These are phyloP conservation scores for Sparidentex hasta DNA, from an alignment of 2,797 vertebrate genomes.

Conservation along the genomic window DNA sequence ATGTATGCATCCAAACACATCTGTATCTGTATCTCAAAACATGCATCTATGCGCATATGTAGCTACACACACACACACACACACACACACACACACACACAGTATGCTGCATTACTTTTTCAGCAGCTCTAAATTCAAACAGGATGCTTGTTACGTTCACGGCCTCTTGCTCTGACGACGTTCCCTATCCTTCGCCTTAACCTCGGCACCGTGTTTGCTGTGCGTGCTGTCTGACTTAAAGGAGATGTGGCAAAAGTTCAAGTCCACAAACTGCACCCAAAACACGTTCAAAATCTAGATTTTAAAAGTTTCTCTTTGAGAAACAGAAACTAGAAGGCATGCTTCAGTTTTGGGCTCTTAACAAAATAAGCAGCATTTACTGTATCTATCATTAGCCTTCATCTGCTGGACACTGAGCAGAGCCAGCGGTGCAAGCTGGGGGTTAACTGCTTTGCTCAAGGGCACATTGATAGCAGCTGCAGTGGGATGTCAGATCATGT, in stretches of 20 bases:
- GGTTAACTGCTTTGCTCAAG: constrained; percentile 57
- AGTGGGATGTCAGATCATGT: constrained; percentile 32
- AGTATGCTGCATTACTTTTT: no score
- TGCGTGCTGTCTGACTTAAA: not conserved
- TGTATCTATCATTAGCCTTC: constrained; percentile 4
- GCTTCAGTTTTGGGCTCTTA: not conserved
- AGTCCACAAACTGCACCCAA: not conserved
- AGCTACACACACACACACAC: no score
- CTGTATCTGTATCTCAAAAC: not conserved
- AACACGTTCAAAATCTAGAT: not conserved
- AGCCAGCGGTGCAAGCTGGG: constrained; percentile 20
- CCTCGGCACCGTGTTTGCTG: constrained; percentile 1
- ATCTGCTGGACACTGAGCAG: constrained; percentile 31
- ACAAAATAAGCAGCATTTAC: not conserved
- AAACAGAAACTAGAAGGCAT: not conserved
- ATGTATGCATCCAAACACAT: not conserved
- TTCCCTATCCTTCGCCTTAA: not conserved
- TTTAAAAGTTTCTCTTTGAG: not conserved
- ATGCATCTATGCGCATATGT: not conserved
- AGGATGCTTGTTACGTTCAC: constrained; percentile 8
- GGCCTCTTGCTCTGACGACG: not conserved
- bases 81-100: not conserved
- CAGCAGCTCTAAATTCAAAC: constrained; percentile 14
- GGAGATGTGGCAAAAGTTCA: constrained; percentile 4
- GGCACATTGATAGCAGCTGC: constrained; percentile 33